Base-by-base conservation (phyloP, 2,797 vertebrate genomes). In the Brachyrhaphis roseni region DNA sequence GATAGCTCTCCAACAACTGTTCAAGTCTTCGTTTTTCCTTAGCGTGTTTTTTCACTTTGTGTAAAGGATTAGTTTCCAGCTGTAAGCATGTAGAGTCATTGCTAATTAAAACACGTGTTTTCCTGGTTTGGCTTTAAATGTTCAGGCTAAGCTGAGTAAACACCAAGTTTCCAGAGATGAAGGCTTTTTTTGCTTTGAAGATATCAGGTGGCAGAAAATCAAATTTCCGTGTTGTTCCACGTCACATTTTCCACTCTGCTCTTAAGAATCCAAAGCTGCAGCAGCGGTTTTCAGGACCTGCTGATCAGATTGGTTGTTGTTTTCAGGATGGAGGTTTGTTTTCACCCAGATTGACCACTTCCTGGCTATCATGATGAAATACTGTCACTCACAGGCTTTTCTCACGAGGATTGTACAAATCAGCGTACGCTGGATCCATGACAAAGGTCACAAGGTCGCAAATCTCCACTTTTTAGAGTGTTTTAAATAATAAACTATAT, bases 391-490 rank as follows among this genome's bases (percentile, higher is more conserved):
- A 74, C 73, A 34, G 51, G 76, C 75, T 20, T 59, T 64, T 82
- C 78, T 85, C 72, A 82, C 59, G 2, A 78, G 23, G 53, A 49
- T 82, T 77, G 83, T 72, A 79, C 74, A 8, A 78, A 20, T 43
- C 78, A 15, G 55, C 76, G 43, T 64, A 53, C 68, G 73, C 36
- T 0, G 45, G 57, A 84, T 89, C 88, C 88, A 82, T n/a, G 43
- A 75, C 73, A 57, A 34, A 51, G 78, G 23, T n/a, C 62, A 36
- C 62, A 34, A 34, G 20, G 55, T 57, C 11, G 4, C 26, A 57
- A 13, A 57, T 57, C 55, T 7, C 20, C 16, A 26, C 23, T 53
- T 47, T 18, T 53, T 10, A 10, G 6, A 51, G 51, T 3, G 23
- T 49, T 57, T n/a, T 31, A 16, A n/a, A 43, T 76, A 85, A 89